Evolutionary conservation across 2,888 invertebrate species (phyloP), one percentile per base, ranked within the genome.

Genomic region (Invenusta paracnida): DNA sequence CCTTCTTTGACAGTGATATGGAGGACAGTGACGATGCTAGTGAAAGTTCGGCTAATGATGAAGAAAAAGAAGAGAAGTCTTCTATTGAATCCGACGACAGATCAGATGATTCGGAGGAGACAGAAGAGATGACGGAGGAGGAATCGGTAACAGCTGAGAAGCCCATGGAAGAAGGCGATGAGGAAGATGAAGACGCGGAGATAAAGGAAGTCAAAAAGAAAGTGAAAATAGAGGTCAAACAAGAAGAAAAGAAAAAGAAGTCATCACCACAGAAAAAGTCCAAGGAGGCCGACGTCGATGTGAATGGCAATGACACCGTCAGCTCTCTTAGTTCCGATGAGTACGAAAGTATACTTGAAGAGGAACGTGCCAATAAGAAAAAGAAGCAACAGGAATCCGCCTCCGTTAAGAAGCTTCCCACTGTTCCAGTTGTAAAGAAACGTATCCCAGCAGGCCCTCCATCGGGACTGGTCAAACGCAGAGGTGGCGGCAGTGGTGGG

Each of bases 141-240:
- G 87, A 87, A 29, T 88, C 88, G 81, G 88, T 87, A 84, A 87
- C 86, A 67, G 88, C 87, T 23, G 83, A 85, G 30, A 87, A 87
- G 48, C n/a, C n/a, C n/a, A n/a, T n/a, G n/a, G n/a, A n/a, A n/a
- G n/a, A n/a, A n/a, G n/a, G n/a, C n/a, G 48, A 48, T 85, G 88
- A 88, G 81, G 84, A 84, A 67, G 84, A 73, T 17, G 88, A 88
- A 28, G 87, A 87, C 2, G 79, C 79, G 2, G 11, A 2, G 2
- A n/a, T 25, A 11, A 79, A 79, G 79, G 28, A 79, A 5, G n/a
- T 11, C 5, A 79, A 79, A n/a, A 48, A 48, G 48, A n/a, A n/a
- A n/a, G n/a, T n/a, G n/a, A n/a, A n/a, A n/a, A n/a, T n/a, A n/a
- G n/a, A n/a, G n/a, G n/a, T n/a, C n/a, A n/a, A n/a, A n/a, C n/a